Evolutionary conservation across 1,140 invertebrate genomes (phyloP), one percentile per base, ranked within the genome.

Genomic region (Riptortus pedestris): DNA sequence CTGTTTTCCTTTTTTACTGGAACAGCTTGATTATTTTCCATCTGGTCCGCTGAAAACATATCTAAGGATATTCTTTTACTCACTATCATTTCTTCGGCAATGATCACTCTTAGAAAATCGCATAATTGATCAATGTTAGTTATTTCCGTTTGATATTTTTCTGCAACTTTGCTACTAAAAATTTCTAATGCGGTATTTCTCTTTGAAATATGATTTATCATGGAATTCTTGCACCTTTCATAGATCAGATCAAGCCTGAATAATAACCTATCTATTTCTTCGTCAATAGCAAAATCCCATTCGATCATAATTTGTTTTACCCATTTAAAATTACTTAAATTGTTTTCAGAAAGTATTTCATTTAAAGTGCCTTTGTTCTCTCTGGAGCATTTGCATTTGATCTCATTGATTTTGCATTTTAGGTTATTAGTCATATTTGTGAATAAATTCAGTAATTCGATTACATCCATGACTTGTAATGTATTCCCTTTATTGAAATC

Each of bases 121-220:
- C 77, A 78, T 45, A 79, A 72, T 18, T 77, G 72, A 66, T 79
- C 74, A 4, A 83, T 76, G 66, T 77, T 77, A 67, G 77, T 73
- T 20, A 81, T 75, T 70, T 83, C 81, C 33, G 73, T 74, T 29
- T 73, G 58, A 66, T 82, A 83, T 68, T 68, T 69, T 24, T 43
- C 29, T 24, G 27, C 28, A 27, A 64, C 58, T 12, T 66, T 52
- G 11, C 18, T 51, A 1, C 48, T 24, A 29, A 63, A 57, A 11
- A 45, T 57, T 4, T 28, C 1, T 22, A 66, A 63, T 5, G 31
- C 18, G 2, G 31, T 18, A 4, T 31, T 18, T 28, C 60, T 63
- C 18, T 38, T 18, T 1, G 60, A 9, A 5, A 22, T 1, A 14
- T 52, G 11, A n/a, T 33, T 28, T 14, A n/a, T 28, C 24, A 66